These are phyloP conservation scores for Enhydra lutris DNA, from an alignment of 2,113 vertebrate species.

Conservation along the genomic window DNA sequence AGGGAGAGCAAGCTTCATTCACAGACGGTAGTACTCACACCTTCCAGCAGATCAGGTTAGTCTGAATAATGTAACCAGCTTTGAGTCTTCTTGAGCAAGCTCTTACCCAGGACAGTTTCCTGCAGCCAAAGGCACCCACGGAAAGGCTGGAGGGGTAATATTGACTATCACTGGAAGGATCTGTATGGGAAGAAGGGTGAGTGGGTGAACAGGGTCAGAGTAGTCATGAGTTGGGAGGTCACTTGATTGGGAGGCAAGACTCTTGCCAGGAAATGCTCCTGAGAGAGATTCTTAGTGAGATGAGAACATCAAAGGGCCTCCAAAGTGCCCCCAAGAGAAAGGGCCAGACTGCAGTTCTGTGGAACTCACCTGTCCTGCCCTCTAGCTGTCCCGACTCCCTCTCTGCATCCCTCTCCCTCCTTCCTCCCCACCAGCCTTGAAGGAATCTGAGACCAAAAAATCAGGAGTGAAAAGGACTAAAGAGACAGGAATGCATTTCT, in stretches of 20 bases:
- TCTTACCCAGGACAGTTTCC: not conserved
- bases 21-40: fast-evolving
- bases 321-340: not conserved
- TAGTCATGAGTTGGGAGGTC: not conserved
- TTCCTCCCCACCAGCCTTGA: not conserved
- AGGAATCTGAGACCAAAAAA: not conserved
- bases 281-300: not conserved
- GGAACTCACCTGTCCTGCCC: not conserved
- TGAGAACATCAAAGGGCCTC: not conserved
- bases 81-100: not conserved
- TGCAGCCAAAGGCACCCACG: not conserved
- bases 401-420: not conserved
- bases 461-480: not conserved
- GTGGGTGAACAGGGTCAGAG: not conserved
- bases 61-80: fast-evolving
- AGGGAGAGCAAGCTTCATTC: not conserved
- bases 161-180: not conserved
- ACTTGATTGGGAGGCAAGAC: not conserved
- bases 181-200: not conserved
- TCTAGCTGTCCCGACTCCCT: not conserved
- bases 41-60: not conserved
- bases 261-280: not conserved
- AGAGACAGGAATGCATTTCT: not conserved
- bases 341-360: no score
- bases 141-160: not conserved